Evolutionary conservation across 1,140 invertebrate species (phyloP), one percentile per base, ranked within the genome.

Genomic region (Meteorus sp.): DNA sequence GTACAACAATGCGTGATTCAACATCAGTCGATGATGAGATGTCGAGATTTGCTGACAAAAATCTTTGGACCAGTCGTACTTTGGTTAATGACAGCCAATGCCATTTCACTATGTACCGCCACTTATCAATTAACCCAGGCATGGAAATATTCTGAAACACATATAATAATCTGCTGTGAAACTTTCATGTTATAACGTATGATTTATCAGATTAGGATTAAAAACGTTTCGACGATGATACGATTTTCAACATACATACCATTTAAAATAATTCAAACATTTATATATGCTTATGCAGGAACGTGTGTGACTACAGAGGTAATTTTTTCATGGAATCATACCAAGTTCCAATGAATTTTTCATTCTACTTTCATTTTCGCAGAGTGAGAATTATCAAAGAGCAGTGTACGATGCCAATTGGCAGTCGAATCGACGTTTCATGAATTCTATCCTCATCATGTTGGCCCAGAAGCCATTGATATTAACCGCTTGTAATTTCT

Each of bases 61-160:
- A 47, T 67, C 22, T 73, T 64, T 50, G 67, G 69, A 6, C 65
- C 66, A 1, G 20, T 71, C 0, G 37, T 67, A 6, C 5, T 71
- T 7, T 66, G 65, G 56, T 48, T 64, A 1, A 59, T 61, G 2
- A 1, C 64, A n/a, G 58, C 66, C 0, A 67, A 61, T 27, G 65
- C 69, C 9, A 15, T 66, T 2, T 27, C 65, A 1, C 56, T 70
- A 3, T 71, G 69, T 22, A 44, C 59, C 1, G 7, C 69, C 13
- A 63, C 69, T 31, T 73, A 66, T 39, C 71, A 73, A 57, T 17
- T 60, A 1, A 27, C 65, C 4, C 64, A 69, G 60, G 71, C 71
- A 52, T n/a, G n/a, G n/a, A n/a, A n/a, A n/a, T n/a, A n/a, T n/a
- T n/a, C n/a, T n/a, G n/a, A n/a, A n/a, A n/a, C n/a, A n/a, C n/a